Evolutionary conservation across 1,140 invertebrate species (phyloP), one percentile per base, ranked within the genome.

Genomic region (Drosophila athabasca): DNA sequence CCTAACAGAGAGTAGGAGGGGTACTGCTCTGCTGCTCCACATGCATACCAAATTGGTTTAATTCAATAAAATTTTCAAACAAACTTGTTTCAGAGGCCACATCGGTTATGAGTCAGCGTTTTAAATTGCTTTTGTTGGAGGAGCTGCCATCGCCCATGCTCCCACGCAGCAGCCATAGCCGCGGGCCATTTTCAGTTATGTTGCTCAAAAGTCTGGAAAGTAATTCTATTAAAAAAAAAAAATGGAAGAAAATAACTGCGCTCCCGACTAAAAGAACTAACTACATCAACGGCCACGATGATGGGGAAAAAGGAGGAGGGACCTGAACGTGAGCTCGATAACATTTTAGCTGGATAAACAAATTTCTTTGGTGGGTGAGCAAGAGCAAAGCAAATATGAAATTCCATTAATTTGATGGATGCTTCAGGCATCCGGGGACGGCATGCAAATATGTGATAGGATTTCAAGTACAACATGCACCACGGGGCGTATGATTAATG

Each of bases 331-430:
- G 15, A 74, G 71, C 54, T 75, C 78, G 75, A 76, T 87, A 88
- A 66, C 60, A 83, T 84, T 79, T 81, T 62, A 61, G 70, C 57
- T 64, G 55, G 50, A 87, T 67, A 75, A 71, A 78, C 82, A 88
- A 82, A 88, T 75, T 68, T 71, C 15, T 50, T 75, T 7, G 48
- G 50, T 26, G 26, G 29, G 44, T 8, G 44, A 44, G 31, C 19
- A 41, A 55, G 41, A 69, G 71, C 52, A 61, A 68, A 50, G 61
- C 78, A 82, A 87, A 87, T 82, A 76, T 79, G 70, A 79, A 79
- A 88, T 87, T 82, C 78, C 78, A 87, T 88, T 88, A 87, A 81
- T 82, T 66, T 82, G 78, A 81, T 78, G 65, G 62, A 70, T 68
- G 70, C 61, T 68, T 15, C 26, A 6, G 72, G 71, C 59, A 39